These are phyloP conservation scores for Pao palembangensis DNA, from an alignment of 2,113 vertebrate genomes.

Conservation along the genomic window DNA sequence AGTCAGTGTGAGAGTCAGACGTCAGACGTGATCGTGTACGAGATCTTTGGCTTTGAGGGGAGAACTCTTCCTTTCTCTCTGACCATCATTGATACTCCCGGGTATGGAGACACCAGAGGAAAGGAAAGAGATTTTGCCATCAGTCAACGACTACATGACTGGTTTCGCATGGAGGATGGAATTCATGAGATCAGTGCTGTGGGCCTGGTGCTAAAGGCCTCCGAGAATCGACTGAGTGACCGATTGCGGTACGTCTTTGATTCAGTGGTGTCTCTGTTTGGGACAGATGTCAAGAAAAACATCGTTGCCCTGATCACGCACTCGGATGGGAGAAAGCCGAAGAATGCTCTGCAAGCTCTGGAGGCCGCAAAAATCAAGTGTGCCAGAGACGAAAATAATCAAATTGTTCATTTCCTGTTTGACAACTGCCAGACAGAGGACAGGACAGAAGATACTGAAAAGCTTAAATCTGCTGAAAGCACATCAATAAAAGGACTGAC, in stretches of 20 bases:
- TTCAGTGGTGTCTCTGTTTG: slow-evolving; percentile 23
- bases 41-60: slow-evolving; percentile 22
- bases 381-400: slow-evolving; percentile 6
- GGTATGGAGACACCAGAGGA: slow-evolving; percentile 2
- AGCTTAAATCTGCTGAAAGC: not conserved
- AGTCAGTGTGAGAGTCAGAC: slow-evolving; percentile 15
- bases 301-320: slow-evolving; percentile 12
- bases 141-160: not conserved
- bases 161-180: slow-evolving; percentile 6
- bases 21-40: slow-evolving; percentile 25
- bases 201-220: slow-evolving; percentile 34
- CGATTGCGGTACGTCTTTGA: slow-evolving; percentile 11
- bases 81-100: slow-evolving; percentile 30
- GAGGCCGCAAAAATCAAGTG: slow-evolving; percentile 3
- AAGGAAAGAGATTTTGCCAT: not conserved
- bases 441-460: not conserved
- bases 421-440: not conserved
- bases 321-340: not conserved
- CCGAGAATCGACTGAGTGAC: slow-evolving; percentile 9
- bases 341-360: slow-evolving; percentile 3
- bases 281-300: slow-evolving; percentile 14
- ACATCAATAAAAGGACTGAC: not conserved
- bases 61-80: slow-evolving; percentile 17
- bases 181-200: slow-evolving; percentile 25
- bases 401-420: slow-evolving; percentile 19